Conservation (phyloP, 1,140 invertebrate genomes). For the Pseudobourletiella spinata region DNA sequence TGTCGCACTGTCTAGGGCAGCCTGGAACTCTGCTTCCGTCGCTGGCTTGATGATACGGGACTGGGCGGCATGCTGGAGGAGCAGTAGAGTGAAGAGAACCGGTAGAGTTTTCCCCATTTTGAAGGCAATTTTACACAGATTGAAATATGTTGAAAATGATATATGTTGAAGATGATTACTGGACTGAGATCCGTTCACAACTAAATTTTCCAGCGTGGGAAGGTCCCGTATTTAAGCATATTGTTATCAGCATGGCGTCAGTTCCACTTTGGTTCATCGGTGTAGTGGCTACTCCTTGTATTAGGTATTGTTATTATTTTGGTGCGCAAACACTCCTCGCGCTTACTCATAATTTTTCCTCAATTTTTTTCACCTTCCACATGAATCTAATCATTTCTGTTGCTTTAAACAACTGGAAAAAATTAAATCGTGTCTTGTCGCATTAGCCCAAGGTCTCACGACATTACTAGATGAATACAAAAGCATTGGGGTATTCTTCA, state of each 20-base stretch:
- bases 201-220: not conserved
- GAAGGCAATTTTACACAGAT: no score
- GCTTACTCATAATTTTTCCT: not conserved
- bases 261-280: no score
- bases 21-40: constrained; percentile 23
- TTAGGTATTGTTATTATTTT: no score
- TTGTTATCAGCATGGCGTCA: not conserved
- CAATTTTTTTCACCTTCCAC: not conserved
- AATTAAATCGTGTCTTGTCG: constrained; percentile 1
- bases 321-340: no score
- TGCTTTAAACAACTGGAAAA: not conserved
- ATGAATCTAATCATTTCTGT: not conserved
- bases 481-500: no score
- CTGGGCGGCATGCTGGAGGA: not conserved
- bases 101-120: not conserved
- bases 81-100: not conserved
- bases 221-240: not conserved
- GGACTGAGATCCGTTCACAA: not conserved
- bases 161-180: not conserved
- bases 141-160: not conserved
- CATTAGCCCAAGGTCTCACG: not conserved
- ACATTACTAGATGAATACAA: not conserved
- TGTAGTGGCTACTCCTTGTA: no score
- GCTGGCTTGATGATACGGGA: constrained; percentile 25
- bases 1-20: constrained; percentile 25